phyloP scores from a whole-genome alignment of 2,888 invertebrate species.

The Nymphalis polychloros region DNA sequence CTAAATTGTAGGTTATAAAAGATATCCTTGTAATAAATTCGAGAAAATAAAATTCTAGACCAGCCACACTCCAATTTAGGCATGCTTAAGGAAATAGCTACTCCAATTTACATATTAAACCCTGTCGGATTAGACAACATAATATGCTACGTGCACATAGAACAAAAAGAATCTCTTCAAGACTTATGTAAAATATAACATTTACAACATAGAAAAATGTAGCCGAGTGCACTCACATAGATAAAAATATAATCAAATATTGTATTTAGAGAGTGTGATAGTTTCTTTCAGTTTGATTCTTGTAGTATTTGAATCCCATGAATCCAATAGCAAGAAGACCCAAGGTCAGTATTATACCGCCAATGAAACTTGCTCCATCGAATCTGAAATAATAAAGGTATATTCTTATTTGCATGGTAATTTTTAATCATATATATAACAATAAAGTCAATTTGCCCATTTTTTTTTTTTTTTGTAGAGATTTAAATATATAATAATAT shows the following conservation, averaged over 20 bases:
- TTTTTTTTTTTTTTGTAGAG: background rate
- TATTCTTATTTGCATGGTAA: background rate
- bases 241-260: conserved; percentile 44
- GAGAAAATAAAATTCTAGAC: conserved; percentile 37
- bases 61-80: conserved; percentile 38
- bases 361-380: conserved; percentile 89
- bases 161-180: conserved; percentile 38
- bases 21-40: conserved; percentile 44
- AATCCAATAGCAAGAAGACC: conserved; percentile 90
- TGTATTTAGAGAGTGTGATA: conserved; percentile 91
- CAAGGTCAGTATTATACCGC: conserved; percentile 91
- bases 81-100: conserved; percentile 32
- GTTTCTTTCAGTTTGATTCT: conserved; percentile 90
- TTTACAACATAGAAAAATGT: conserved; percentile 32
- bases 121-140: conserved; percentile 40
- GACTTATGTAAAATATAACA: conserved; percentile 35
- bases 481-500: background rate
- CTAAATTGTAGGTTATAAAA: conserved; percentile 41
- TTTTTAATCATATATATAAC: too few species aligned
- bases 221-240: conserved; percentile 65
- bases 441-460: too few species aligned
- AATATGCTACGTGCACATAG: conserved; percentile 41
- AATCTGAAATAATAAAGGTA: conserved; percentile 71
- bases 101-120: conserved; percentile 38
- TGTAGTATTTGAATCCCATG: conserved; percentile 94